Evolutionary conservation across 2,888 invertebrate genomes (phyloP).

Genomic region (Rhingia rostrata): DNA sequence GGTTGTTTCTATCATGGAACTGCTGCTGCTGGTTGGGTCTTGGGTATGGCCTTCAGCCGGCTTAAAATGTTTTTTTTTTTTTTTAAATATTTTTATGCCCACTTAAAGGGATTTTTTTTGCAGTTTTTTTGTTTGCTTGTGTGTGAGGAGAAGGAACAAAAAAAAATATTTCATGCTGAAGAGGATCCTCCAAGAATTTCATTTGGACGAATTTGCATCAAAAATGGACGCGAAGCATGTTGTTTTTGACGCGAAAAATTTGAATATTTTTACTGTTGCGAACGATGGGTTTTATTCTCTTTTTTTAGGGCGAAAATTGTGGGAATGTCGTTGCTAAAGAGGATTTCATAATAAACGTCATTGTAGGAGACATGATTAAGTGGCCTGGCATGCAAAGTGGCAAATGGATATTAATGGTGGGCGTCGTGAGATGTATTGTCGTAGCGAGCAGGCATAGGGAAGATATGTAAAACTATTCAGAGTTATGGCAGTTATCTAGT

Average conservation of each 20-base stretch:
- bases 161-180: not conserved
- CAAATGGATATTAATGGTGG: no score
- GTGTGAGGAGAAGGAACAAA: not conserved
- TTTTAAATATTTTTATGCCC: conserved; percentile 35
- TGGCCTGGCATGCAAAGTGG: no score
- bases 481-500: no score
- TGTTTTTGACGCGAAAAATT: conserved; percentile 34
- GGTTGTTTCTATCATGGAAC: conserved; percentile 6
- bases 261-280: not conserved
- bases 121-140: conserved; percentile 3
- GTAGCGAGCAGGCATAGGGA: no score
- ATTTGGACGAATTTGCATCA: conserved; percentile 61
- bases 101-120: conserved; percentile 37
- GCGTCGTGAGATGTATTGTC: no score
- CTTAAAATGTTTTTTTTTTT: conserved; percentile 58
- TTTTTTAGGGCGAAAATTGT: no score
- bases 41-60: conserved; percentile 63
- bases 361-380: no score
- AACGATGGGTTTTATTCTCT: no score
- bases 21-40: conserved; percentile 2
- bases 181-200: conserved; percentile 40
- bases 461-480: no score
- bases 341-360: no score
- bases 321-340: no score
- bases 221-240: conserved; percentile 48